Conservation (phyloP, 1,140 invertebrate species). For the Drosophila busckii region DNA sequence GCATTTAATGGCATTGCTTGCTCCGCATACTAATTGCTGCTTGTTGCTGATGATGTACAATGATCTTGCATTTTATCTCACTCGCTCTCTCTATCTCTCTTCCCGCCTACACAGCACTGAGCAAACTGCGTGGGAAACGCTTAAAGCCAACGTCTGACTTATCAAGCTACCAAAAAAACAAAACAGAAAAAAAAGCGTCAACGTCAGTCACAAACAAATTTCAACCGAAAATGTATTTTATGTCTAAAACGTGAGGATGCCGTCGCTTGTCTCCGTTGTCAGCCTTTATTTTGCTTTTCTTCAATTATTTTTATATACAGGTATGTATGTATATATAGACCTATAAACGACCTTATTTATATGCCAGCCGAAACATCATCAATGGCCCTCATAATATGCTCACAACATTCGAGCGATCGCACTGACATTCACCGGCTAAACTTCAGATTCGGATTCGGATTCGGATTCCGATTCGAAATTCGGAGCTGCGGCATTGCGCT, state of each 20-base stretch:
- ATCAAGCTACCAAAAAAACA: constrained; percentile 37
- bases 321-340: too few relatives aligned
- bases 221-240: constrained; percentile 72
- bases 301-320: constrained; percentile 13
- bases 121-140: constrained; percentile 67
- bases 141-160: constrained; percentile 36
- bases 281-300: neutral
- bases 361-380: constrained; percentile 66
- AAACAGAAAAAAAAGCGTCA: constrained; percentile 13
- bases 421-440: constrained; percentile 38
- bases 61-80: constrained; percentile 28
- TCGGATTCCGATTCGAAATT: neutral
- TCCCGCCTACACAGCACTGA: too few relatives aligned
- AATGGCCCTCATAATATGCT: constrained; percentile 62
- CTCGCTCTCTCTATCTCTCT: constrained; percentile 27
- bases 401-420: too few relatives aligned
- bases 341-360: too few relatives aligned
- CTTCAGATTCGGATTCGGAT: neutral
- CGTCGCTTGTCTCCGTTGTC: constrained; percentile 7
- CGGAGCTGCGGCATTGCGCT: constrained; percentile 6
- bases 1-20: constrained; percentile 52
- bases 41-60: constrained; percentile 6
- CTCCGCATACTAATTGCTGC: constrained; percentile 56
- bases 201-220: constrained; percentile 60
- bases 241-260: constrained; percentile 69